Evolutionary conservation across 2,797 vertebrate species (phyloP).

Genomic region (Malurus leucopterus): DNA sequence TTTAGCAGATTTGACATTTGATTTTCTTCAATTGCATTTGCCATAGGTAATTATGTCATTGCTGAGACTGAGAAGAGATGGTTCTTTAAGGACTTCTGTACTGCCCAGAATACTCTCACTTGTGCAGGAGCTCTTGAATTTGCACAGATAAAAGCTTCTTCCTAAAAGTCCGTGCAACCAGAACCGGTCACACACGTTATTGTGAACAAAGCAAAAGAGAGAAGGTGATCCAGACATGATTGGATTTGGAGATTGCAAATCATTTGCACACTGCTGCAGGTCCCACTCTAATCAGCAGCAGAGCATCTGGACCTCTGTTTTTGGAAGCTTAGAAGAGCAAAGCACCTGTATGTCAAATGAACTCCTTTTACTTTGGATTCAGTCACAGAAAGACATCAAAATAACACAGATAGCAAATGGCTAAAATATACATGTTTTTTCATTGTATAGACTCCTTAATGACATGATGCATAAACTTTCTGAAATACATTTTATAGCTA

Average conservation of each 20-base stretch:
- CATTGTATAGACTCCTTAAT: not conserved
- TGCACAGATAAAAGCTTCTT: not conserved
- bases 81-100: not conserved
- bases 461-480: not conserved
- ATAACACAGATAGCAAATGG: not conserved
- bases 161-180: not conserved
- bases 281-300: not conserved
- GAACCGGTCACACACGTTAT: rapidly evolving
- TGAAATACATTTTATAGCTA: not conserved
- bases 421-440: not conserved
- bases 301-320: not conserved
- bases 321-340: not conserved
- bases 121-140: not conserved
- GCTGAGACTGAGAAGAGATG: not conserved
- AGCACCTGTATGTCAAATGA: not conserved
- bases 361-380: not conserved
- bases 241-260: not conserved
- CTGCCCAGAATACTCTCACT: not conserved
- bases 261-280: not conserved
- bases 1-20: not conserved
- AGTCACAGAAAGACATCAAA: not conserved
- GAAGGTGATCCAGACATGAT: not conserved
- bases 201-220: not conserved
- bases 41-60: not conserved
- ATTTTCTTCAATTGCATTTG: not conserved